These are phyloP conservation scores for Drosophila pachea DNA, from an alignment of 1,140 invertebrate genomes.

Conservation along the genomic window DNA sequence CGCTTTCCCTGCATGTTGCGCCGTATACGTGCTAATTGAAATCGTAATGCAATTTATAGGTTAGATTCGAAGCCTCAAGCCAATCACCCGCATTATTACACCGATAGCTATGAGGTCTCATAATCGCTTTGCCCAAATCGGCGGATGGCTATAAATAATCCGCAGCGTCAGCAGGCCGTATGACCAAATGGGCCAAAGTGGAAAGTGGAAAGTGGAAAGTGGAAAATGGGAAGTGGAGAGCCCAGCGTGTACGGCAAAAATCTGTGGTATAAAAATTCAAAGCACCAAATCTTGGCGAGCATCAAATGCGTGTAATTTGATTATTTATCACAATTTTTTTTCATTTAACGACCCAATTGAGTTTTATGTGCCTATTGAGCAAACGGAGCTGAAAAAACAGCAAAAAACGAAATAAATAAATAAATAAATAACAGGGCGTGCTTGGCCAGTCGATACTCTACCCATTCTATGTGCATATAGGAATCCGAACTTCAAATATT, in stretches of 20 bases:
- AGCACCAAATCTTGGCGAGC: conserved; percentile 50
- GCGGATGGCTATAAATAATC: conserved; percentile 37
- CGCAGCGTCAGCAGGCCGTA: conserved; percentile 28
- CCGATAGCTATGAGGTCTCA: conserved; percentile 23
- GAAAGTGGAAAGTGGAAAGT: conserved; percentile 37
- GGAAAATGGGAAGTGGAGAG: too few relatives aligned
- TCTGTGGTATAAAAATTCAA: conserved; percentile 57
- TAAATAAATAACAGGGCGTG: background rate
- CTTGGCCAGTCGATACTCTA: background rate
- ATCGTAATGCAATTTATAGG: conserved; percentile 19
- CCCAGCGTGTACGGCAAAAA: conserved; percentile 12
- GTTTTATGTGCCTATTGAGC: conserved; percentile 59
- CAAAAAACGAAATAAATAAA: background rate
- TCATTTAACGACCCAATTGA: conserved; percentile 76
- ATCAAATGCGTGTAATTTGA: conserved; percentile 74
- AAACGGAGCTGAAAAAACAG: conserved; percentile 5
- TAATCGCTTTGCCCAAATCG: conserved; percentile 38
- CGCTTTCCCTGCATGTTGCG: too few relatives aligned
- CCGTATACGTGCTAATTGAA: conserved; percentile 38
- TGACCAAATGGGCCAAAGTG: conserved; percentile 21
- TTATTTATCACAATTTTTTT: conserved; percentile 77
- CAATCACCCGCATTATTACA: conserved; percentile 22
- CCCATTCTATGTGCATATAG: too few relatives aligned
- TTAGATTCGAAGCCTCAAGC: background rate
- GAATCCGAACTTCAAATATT: too few relatives aligned